phyloP scores from a whole-genome alignment of 2,888 invertebrate genomes.

The Torymus aiolomorphi region DNA sequence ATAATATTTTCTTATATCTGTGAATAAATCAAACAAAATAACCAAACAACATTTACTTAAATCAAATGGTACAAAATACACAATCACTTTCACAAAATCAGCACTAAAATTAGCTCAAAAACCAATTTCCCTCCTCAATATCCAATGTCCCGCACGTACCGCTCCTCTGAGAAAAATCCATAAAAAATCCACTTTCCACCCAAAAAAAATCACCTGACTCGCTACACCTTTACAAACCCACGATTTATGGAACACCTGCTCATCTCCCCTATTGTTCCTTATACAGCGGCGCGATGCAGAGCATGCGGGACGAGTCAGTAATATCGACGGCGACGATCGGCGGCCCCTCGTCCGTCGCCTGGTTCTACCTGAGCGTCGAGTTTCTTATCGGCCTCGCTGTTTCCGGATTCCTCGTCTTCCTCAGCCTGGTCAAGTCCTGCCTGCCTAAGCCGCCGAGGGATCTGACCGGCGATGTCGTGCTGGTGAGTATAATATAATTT shows the following conservation, averaged over 20 bases:
- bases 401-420: conserved; percentile 63
- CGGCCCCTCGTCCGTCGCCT: conserved; percentile 62
- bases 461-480: conserved; percentile 68
- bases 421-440: conserved; percentile 65
- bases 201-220: no score
- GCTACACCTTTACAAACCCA: no score
- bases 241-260: background rate
- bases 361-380: conserved; percentile 69
- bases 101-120: no score
- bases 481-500: conserved; percentile 62
- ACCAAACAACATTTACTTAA: no score
- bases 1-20: no score
- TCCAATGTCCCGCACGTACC: no score
- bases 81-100: no score
- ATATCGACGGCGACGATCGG: conserved; percentile 55
- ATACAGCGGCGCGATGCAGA: conserved; percentile 64
- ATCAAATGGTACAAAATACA: no score
- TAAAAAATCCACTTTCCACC: background rate
- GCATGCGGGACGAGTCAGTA: conserved; percentile 61
- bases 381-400: conserved; percentile 65
- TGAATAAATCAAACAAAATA: no score
- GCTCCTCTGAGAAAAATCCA: no score
- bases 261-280: conserved; percentile 48
- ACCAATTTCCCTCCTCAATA: no score
- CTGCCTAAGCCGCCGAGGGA: conserved; percentile 72